Percentiles rank a stretch among this genome's conserved stretches.
These are phyloP conservation scores for Discoglossus pictus DNA, from an alignment of 2,797 vertebrate genomes.

Conservation along the genomic window DNA sequence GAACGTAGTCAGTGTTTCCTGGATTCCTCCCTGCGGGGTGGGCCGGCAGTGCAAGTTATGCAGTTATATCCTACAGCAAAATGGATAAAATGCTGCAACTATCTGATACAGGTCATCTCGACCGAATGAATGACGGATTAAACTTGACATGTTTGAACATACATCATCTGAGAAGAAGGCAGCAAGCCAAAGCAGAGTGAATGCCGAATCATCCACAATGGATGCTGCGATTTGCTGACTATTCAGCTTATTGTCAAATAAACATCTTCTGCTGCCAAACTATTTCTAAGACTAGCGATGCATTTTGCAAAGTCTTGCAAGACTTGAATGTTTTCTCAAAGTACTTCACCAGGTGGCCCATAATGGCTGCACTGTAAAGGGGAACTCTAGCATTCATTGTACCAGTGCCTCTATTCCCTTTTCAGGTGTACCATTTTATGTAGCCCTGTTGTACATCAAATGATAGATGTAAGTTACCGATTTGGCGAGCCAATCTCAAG, in stretches of 20 bases:
- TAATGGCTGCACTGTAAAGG: constrained; percentile 39
- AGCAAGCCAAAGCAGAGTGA: constrained; percentile 25
- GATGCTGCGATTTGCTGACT: constrained; percentile 37
- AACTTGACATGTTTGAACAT: too few species aligned
- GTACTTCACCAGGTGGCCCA: constrained; percentile 36
- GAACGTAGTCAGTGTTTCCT: too few species aligned
- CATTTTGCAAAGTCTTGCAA: neutral
- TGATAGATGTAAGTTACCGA: constrained; percentile 50
- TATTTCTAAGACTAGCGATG: neutral
- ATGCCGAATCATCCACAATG: constrained; percentile 9
- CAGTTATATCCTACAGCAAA: too few species aligned
- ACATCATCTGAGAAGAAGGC: neutral
- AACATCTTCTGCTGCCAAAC: constrained; percentile 26
- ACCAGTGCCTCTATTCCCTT: constrained; percentile 43
- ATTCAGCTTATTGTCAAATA: constrained; percentile 14
- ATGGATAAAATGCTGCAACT: too few species aligned
- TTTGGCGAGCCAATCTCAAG: constrained; percentile 56
- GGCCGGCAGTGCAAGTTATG: too few species aligned
- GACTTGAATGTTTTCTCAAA: constrained; percentile 41
- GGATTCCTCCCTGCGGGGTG: too few species aligned
- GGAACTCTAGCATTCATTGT: constrained; percentile 37
- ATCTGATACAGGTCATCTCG: too few species aligned
- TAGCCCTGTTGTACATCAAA: constrained; percentile 50
- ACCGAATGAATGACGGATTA: too few species aligned
- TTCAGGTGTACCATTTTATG: constrained; percentile 50